These are phyloP conservation scores for Copsychus sechellarum DNA, from an alignment of 2,113 vertebrate genomes.

Conservation along the genomic window DNA sequence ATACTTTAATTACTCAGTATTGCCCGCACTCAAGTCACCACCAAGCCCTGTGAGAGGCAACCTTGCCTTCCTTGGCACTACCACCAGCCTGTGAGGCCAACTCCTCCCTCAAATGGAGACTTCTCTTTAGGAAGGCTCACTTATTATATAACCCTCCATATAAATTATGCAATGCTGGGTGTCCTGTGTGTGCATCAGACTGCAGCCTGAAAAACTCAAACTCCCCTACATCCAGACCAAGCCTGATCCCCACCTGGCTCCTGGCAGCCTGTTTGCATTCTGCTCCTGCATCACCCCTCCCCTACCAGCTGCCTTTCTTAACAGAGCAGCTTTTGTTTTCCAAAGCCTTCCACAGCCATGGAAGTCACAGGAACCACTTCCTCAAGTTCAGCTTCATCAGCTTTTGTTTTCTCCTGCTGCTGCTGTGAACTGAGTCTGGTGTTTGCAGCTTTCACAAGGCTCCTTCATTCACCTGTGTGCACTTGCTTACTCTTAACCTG, in stretches of 20 bases:
- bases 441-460: background rate
- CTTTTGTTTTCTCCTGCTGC: background rate
- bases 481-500: background rate
- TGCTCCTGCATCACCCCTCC: background rate
- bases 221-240: background rate
- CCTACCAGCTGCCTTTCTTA: background rate
- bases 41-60: background rate
- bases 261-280: background rate
- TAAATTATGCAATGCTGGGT: accelerated
- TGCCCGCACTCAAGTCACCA: background rate
- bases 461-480: background rate
- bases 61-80: background rate
- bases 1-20: background rate
- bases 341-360: background rate
- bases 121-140: background rate
- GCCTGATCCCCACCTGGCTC: background rate
- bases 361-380: background rate
- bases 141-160: background rate
- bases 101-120: accelerated
- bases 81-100: background rate
- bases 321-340: background rate
- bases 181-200: background rate
- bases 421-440: background rate
- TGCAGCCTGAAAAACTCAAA: background rate
- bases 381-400: background rate